These are phyloP conservation scores for Tetropium fuscum DNA, from an alignment of 2,888 invertebrate genomes.

Conservation along the genomic window DNA sequence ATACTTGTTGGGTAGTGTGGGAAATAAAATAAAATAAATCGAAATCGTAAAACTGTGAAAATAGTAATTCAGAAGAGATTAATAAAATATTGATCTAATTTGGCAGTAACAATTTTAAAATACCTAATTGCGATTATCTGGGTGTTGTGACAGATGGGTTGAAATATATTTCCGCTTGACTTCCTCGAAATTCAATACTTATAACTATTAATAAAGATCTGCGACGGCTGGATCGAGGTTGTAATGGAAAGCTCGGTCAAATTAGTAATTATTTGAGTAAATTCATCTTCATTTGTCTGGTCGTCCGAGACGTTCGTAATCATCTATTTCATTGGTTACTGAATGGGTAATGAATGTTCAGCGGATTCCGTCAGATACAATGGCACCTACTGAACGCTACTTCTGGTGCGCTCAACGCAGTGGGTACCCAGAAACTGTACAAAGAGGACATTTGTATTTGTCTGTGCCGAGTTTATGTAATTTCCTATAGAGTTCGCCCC, in stretches of 20 bases:
- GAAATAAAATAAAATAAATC: no score
- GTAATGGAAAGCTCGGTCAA: slow-evolving; percentile 66
- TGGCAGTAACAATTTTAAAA: no score
- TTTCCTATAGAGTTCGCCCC: slow-evolving; percentile 67
- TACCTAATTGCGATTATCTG: slow-evolving; percentile 10
- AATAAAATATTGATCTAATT: no score
- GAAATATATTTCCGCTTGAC: slow-evolving; percentile 30
- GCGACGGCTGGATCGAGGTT: slow-evolving; percentile 51
- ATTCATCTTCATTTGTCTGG: slow-evolving; percentile 67
- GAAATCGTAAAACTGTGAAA: no score
- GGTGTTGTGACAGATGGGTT: slow-evolving; percentile 19
- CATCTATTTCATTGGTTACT: slow-evolving; percentile 68
- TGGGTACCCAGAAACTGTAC: slow-evolving; percentile 65
- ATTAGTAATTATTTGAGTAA: slow-evolving; percentile 66
- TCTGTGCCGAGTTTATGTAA: slow-evolving; percentile 69
- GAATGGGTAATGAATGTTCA: slow-evolving; percentile 67
- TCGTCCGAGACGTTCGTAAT: slow-evolving; percentile 66
- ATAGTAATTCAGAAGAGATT: no score
- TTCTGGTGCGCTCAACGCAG: slow-evolving; percentile 48
- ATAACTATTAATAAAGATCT: slow-evolving; percentile 57
- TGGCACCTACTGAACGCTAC: slow-evolving; percentile 64
- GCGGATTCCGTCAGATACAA: slow-evolving; percentile 65
- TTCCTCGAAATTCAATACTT: slow-evolving; percentile 48
- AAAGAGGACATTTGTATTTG: slow-evolving; percentile 68
- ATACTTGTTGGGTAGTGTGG: no score